These are phyloP conservation scores for Oreochromis niloticus DNA, from an alignment of 2,113 vertebrate species.

Conservation along the genomic window DNA sequence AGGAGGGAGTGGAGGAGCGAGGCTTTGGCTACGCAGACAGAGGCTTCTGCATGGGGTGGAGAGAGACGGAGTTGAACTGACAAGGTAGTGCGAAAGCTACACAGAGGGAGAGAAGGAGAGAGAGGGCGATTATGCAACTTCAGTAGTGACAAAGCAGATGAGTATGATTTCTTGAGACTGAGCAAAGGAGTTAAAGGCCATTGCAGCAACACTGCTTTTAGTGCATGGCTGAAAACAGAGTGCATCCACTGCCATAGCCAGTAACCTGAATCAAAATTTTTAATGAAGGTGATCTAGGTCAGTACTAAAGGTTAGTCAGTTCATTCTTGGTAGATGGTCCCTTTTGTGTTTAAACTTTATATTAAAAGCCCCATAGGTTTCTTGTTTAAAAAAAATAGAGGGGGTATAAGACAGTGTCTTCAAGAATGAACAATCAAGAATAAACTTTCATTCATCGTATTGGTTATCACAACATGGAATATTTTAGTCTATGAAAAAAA, in stretches of 20 bases:
- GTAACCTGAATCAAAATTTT: neutral
- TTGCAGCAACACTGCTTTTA: neutral
- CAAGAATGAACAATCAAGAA: neutral
- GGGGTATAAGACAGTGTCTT: neutral
- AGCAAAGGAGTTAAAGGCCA: constrained; percentile 2
- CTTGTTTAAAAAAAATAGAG: accelerated
- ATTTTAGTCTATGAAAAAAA: neutral
- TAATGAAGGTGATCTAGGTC: neutral
- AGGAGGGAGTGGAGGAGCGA: neutral
- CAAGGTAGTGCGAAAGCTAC: constrained; percentile 15
- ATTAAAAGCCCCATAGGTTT: neutral
- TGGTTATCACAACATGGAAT: neutral
- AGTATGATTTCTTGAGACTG: constrained; percentile 35
- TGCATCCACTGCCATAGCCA: neutral
- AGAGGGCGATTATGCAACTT: constrained; percentile 40
- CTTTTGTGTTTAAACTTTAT: neutral
- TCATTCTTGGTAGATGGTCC: neutral
- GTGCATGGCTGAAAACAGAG: neutral
- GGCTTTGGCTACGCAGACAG: neutral
- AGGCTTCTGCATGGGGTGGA: neutral
- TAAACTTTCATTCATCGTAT: neutral
- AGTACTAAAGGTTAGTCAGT: neutral
- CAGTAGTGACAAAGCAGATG: constrained; percentile 21
- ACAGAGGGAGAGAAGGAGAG: neutral
- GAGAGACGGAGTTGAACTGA: constrained; percentile 33